Conservation (phyloP, 1,140 invertebrate species). For the Zaprionus kolodkinae region DNA sequence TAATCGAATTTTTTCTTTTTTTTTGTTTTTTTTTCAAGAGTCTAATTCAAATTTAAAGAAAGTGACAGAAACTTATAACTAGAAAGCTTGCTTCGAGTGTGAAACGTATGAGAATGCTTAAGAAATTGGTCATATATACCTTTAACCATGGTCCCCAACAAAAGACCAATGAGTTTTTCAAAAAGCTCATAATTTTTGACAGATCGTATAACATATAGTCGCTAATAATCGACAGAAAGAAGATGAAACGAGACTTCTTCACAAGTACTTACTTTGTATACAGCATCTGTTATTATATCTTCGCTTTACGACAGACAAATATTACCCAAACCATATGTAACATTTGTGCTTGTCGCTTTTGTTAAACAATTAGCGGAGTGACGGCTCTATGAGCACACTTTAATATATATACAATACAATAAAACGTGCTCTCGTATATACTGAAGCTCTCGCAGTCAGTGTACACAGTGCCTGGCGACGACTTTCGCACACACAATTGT, state of each 20-base stretch:
- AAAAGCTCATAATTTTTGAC: neutral
- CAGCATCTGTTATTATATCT: constrained; percentile 42
- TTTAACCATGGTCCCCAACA: neutral
- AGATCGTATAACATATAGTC: neutral
- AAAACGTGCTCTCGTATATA: constrained; percentile 17
- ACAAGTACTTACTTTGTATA: constrained; percentile 12
- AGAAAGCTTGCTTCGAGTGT: neutral
- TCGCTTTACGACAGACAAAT: constrained; percentile 47
- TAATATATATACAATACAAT: constrained; percentile 43
- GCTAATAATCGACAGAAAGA: constrained; percentile 7
- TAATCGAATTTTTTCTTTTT: neutral
- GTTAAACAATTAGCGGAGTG: constrained; percentile 67
- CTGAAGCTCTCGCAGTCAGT: neutral
- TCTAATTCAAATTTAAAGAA: neutral
- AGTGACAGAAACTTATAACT: neutral
- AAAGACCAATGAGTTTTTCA: neutral
- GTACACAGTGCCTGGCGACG: constrained; percentile 11
- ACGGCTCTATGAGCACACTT: constrained; percentile 19
- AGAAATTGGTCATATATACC: neutral
- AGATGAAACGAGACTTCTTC: neutral
- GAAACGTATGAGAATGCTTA: neutral
- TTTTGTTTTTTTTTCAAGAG: too few species aligned
- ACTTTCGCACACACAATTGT: constrained; percentile 55
- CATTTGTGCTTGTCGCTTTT: constrained; percentile 52
- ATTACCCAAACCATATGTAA: constrained; percentile 49